Conservation (phyloP, 2,888 invertebrate genomes). For the Drosophila merina region DNA sequence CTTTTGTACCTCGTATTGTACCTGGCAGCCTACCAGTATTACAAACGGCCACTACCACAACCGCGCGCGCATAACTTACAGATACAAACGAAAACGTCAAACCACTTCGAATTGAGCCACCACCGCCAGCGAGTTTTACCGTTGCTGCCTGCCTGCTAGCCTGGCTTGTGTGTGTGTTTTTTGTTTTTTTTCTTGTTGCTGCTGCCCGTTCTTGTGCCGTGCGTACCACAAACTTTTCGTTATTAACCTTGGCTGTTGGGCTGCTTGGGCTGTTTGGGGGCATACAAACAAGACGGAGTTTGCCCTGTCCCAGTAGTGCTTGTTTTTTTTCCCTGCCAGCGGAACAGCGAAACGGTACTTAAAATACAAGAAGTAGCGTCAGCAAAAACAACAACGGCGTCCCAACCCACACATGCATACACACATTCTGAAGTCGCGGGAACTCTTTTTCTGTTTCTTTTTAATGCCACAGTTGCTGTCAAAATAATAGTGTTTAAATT, state of each 20-base stretch:
- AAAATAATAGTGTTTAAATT: background rate
- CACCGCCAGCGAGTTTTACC: conserved; percentile 35
- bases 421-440: conserved; percentile 32
- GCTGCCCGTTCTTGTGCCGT: conserved; percentile 21
- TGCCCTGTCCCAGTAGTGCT: background rate
- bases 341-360: conserved; percentile 22
- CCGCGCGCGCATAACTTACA: background rate
- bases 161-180: conserved; percentile 10
- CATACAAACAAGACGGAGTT: background rate
- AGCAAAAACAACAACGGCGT: conserved; percentile 30
- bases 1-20: conserved; percentile 34
- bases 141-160: conserved; percentile 27
- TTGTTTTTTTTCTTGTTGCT: conserved; percentile 3
- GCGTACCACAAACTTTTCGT: conserved; percentile 40
- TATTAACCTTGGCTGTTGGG: conserved; percentile 18
- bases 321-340: background rate
- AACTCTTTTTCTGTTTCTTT: conserved; percentile 31
- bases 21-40: conserved; percentile 15
- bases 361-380: conserved; percentile 17
- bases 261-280: background rate
- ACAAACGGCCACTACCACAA: conserved; percentile 1
- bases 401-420: conserved; percentile 29
- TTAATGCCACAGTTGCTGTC: conserved; percentile 3
- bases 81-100: background rate
- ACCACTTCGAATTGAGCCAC: conserved; percentile 5